These are phyloP conservation scores for Protobothrops flavoviridis DNA, from an alignment of 2,113 vertebrate species.

Conservation along the genomic window DNA sequence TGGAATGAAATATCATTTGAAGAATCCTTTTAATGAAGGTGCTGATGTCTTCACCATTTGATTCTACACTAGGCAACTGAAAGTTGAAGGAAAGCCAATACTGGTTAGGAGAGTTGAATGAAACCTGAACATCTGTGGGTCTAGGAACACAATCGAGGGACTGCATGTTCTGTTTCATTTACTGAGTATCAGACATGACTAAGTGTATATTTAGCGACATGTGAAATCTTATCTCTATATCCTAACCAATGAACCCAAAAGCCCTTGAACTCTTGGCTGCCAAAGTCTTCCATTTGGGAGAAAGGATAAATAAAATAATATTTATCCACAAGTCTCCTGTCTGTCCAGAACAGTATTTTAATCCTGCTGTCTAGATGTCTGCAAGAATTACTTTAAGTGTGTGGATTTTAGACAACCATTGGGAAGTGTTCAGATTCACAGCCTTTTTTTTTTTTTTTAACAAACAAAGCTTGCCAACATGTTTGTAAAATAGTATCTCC, in stretches of 20 bases:
- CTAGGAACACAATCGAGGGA: not conserved
- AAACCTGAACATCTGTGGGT: not conserved
- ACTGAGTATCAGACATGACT: not conserved
- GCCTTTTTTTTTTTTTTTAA: not conserved
- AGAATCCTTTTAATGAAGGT: not conserved
- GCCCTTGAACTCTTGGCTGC: not conserved
- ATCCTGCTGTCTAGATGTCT: not conserved
- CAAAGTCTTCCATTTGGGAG: not conserved
- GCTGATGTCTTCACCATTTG: not conserved
- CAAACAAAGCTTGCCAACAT: not conserved
- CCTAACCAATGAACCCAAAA: constrained; percentile 19
- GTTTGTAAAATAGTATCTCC: accelerated
- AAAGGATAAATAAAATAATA: not conserved
- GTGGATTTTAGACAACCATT: not conserved
- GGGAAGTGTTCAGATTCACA: not conserved
- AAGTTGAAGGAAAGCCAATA: not conserved
- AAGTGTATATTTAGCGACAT: constrained; percentile 6
- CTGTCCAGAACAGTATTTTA: not conserved
- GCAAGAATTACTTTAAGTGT: not conserved
- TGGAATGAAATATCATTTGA: not conserved
- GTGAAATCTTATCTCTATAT: constrained; percentile 12
- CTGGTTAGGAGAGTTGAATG: not conserved
- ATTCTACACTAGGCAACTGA: not conserved
- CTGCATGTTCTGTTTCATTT: not conserved
- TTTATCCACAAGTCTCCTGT: not conserved